Evolutionary conservation across 2,113 vertebrate species (phyloP).

Genomic region (Myodes glareolus): DNA sequence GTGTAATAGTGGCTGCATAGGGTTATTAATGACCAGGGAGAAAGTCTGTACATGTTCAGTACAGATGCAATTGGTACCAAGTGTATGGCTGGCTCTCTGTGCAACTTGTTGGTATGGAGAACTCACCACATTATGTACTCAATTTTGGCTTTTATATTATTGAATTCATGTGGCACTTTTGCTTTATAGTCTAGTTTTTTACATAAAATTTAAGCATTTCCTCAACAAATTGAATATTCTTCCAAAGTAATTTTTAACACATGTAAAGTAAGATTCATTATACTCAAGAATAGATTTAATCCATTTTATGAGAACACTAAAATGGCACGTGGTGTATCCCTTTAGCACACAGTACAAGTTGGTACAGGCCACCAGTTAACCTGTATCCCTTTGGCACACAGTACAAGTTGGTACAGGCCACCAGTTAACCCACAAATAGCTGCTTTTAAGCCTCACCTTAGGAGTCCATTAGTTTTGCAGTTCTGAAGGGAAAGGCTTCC

Average conservation of each 20-base stretch:
- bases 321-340: neutral
- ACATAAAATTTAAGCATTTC: slow-evolving; percentile 39
- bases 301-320: slow-evolving; percentile 64
- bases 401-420: too few relatives aligned
- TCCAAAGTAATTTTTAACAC: slow-evolving; percentile 11
- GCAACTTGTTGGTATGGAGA: neutral
- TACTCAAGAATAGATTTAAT: slow-evolving; percentile 66
- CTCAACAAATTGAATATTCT: neutral
- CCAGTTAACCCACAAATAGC: neutral
- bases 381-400: too few relatives aligned
- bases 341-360: too few relatives aligned
- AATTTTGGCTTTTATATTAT: neutral
- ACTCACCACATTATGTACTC: neutral
- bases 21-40: neutral
- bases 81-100: neutral
- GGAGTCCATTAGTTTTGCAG: neutral
- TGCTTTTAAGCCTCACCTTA: neutral
- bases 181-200: slow-evolving; percentile 9
- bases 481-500: neutral
- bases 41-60: neutral
- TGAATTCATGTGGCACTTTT: neutral
- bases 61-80: neutral
- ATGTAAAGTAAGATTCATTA: slow-evolving; percentile 68
- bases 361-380: too few relatives aligned
- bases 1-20: neutral